Evolutionary conservation across 2,113 vertebrate genomes (phyloP).

Genomic region (Sminthopsis crassicaudata): DNA sequence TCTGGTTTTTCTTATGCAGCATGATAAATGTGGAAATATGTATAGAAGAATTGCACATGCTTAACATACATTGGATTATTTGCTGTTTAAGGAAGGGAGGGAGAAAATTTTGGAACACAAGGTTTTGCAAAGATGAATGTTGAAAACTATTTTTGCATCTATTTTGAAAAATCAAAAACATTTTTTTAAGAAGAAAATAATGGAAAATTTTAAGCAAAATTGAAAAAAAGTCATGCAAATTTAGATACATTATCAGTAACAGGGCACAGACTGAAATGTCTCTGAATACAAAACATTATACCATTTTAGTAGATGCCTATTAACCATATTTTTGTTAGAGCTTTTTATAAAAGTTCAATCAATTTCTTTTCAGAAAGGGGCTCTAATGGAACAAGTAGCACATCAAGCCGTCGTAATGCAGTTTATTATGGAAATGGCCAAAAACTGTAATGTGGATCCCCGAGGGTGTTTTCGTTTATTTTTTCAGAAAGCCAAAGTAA

Average conservation of each 20-base stretch:
- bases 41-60: no score
- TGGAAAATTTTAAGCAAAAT: no score
- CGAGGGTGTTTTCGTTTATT: conserved; percentile 97
- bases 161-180: no score
- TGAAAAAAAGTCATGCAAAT: neutral
- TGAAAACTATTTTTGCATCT: no score
- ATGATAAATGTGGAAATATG: no score
- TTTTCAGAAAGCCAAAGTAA: conserved; percentile 99
- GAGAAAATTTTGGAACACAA: no score
- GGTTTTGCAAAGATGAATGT: no score
- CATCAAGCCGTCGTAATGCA: conserved; percentile 98
- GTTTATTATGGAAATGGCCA: conserved; percentile 98
- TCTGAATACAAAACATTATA: conserved; percentile 28
- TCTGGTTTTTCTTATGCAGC: no score
- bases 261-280: conserved; percentile 2
- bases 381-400: conserved; percentile 97
- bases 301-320: conserved; percentile 22
- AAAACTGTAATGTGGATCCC: conserved; percentile 93
- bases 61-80: no score
- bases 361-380: conserved; percentile 89
- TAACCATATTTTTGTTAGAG: conserved; percentile 15
- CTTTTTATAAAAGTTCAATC: conserved; percentile 36
- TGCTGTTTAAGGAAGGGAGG: no score
- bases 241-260: conserved; percentile 2
- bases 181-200: no score